Base-by-base conservation (phyloP, 2,113 vertebrate genomes). In the Lepisosteus osseus region DNA sequence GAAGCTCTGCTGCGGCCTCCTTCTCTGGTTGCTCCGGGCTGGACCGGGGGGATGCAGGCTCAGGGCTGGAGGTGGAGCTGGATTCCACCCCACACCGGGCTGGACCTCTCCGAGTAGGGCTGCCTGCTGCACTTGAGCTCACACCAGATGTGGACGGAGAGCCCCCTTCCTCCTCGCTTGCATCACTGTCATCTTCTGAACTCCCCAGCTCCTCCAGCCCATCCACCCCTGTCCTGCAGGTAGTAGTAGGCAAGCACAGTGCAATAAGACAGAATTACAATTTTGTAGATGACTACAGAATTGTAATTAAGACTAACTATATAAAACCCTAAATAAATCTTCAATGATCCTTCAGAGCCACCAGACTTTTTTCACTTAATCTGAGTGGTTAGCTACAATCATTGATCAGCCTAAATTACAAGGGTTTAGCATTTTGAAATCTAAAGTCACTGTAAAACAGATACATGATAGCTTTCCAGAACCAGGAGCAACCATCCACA, bases 171-270 rank as follows among this genome's bases (percentile, higher is more conserved):
- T 91, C 84, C 65, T 91, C 84, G n/a, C 69, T 84, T 0, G 85
- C 90, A 57, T 81, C 72, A 40, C 83, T 87, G 8, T 87, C 91
- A 14, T 73, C 83, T 41, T 85, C 85, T 0, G 94, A 95, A 61
- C 78, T 87, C 41, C 80, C 80, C 2, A 45, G 14, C 4, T 88
- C 78, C 29, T 90, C 88, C 57, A 94, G 61, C 7, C 84, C 92
- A 1, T 88, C 92, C 64, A 92, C 17, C 0, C 90, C 93, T 0
- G 82, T 85, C 97, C 97, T 99, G 83, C 8, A 3, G 77, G 70
- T 29, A 8, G 66, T 51, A 51, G 47, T 51, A 29, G 29, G n/a
- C 1, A 59, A 68, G 13, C 0, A 14, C 0, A 43, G 3, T 7
- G 44, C 13, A 3, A 29, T 61, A 7, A 3, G 2, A 41, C 6